phyloP scores from a whole-genome alignment of 2,113 vertebrate species.

The Vireo altiloquus region DNA sequence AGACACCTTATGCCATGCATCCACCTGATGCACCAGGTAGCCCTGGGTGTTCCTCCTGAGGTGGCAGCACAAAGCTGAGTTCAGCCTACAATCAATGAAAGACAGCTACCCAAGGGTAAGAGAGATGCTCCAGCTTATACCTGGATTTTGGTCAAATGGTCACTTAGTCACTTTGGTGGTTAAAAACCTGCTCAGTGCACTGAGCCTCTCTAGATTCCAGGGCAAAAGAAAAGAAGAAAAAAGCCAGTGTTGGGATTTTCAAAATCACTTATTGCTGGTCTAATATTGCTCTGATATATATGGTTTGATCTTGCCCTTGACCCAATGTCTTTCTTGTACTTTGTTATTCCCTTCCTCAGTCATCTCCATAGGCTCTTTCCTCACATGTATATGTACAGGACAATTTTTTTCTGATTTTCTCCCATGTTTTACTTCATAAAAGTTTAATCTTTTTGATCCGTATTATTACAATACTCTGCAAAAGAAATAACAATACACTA shows the following conservation, averaged over 20 bases:
- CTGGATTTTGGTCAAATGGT: background rate
- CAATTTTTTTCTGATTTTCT: slow-evolving; percentile 8
- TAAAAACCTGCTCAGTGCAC: background rate
- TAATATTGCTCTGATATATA: background rate
- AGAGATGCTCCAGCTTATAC: background rate
- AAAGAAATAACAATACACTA: slow-evolving; percentile 14
- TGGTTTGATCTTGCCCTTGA: background rate
- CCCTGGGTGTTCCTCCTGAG: background rate
- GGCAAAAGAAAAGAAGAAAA: background rate
- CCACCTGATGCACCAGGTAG: background rate
- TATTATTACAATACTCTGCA: background rate
- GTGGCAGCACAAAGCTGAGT: background rate
- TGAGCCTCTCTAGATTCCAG: background rate
- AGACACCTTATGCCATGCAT: background rate
- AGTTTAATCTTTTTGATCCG: background rate
- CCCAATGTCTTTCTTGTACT: background rate
- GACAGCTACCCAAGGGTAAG: background rate
- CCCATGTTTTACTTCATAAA: background rate
- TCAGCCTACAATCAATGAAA: background rate
- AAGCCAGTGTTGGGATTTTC: background rate
- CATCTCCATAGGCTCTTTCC: background rate
- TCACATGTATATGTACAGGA: background rate
- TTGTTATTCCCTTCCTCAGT: background rate
- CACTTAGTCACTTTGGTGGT: background rate
- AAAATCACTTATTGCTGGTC: background rate